Base-by-base conservation (phyloP, 1,140 invertebrate genomes). In the Listronotus oregonensis region DNA sequence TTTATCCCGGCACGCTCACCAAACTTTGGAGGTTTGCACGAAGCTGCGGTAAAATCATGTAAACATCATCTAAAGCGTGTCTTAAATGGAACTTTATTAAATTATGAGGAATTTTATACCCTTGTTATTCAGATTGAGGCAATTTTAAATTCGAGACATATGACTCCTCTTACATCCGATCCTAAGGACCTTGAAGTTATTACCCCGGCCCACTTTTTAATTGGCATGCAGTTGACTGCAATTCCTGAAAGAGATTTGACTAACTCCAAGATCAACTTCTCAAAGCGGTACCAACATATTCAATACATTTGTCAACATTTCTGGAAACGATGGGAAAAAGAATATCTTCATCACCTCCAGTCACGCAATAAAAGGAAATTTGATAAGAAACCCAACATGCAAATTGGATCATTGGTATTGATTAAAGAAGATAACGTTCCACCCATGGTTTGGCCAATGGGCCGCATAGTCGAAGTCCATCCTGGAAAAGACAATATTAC, bases 11-110 rank as follows among this genome's bases (percentile, higher is more conserved):
- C 81, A 18, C 27, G 49, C 10, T 72, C 77, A 9, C 75, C 78
- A 4, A 75, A 81, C 70, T 79, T 82, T 56, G 80, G 80, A 12
- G 80, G 78, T 14, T 34, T 80, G 17, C 80, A 78, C 71, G 81
- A 83, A 67, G 68, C 73, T 3, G 75, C 67, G 0, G 74, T 82
- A 0, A 79, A 79, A 67, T 67, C 67, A n/a, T 68, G 75, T 7
- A 82, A 82, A 65, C 65, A 69, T 40, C 79, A 79, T 61, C 59
- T 81, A 5, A 56, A 60, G 14, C 61, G 75, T 27, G 55, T 75
- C 12, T 18, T 78, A 32, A 57, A 64, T 9, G 44, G 63, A n/a
- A 61, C 61, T 37, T 55, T 67, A 43, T 54, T 78, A 7, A 76
- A 70, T 1, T 77, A 69, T 52, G 75, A 78, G 46, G 74, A 76